These are phyloP conservation scores for Strigops habroptila DNA, from an alignment of 2,113 vertebrate species.

Conservation along the genomic window DNA sequence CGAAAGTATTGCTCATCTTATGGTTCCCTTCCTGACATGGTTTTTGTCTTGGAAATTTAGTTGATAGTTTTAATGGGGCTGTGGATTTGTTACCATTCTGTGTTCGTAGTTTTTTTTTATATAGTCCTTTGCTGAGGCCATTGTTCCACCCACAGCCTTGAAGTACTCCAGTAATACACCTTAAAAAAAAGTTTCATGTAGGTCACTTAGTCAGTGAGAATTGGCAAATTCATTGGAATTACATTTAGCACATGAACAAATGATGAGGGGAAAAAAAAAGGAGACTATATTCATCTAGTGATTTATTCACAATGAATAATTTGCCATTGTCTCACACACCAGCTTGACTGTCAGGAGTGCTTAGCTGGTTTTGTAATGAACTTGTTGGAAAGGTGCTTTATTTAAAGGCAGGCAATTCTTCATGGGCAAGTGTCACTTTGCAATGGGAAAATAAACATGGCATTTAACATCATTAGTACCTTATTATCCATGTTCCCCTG, in stretches of 20 bases:
- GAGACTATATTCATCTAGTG: background rate
- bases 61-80: background rate
- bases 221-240: background rate
- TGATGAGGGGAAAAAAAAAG: background rate
- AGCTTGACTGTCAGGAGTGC: conserved; percentile 13
- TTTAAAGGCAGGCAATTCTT: conserved; percentile 9
- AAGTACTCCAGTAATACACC: background rate
- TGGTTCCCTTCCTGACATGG: background rate
- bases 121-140: background rate
- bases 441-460: conserved; percentile 8
- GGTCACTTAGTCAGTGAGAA: background rate
- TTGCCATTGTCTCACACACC: conserved; percentile 33
- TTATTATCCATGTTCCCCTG: background rate
- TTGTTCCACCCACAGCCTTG: background rate
- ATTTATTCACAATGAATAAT: conserved; percentile 17
- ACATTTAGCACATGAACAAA: background rate
- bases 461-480: background rate
- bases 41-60: background rate
- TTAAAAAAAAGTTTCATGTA: background rate
- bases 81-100: background rate
- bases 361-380: conserved; percentile 33
- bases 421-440: background rate
- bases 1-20: background rate
- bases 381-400: conserved; percentile 41
- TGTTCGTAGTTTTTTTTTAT: background rate